These are phyloP conservation scores for Coreoperca whiteheadi DNA, from an alignment of 2,113 vertebrate species.

Conservation along the genomic window DNA sequence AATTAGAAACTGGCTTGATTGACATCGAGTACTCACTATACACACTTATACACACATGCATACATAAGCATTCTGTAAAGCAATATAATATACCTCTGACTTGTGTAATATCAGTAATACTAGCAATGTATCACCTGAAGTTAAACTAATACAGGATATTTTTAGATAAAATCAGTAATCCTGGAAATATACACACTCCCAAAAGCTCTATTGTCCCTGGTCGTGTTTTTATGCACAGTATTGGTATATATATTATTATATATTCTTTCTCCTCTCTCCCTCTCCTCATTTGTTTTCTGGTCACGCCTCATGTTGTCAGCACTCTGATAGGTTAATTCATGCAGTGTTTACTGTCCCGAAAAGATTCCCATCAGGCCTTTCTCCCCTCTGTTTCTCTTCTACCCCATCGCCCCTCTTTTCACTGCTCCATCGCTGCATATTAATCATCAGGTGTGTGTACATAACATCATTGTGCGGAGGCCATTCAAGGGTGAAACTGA, in stretches of 20 bases:
- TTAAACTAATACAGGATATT: neutral
- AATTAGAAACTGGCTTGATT: slow-evolving; percentile 87
- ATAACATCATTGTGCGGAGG: slow-evolving; percentile 56
- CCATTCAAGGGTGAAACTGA: slow-evolving; percentile 51
- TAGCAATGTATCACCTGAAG: neutral
- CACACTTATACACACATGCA: slow-evolving; percentile 46
- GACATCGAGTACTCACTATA: slow-evolving; percentile 56
- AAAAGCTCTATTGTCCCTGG: neutral
- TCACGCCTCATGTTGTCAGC: slow-evolving; percentile 57
- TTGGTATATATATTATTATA: neutral
- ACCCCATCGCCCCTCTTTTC: slow-evolving; percentile 30
- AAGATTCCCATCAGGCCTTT: slow-evolving; percentile 75
- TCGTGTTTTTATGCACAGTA: neutral
- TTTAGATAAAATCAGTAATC: neutral
- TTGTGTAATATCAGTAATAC: neutral
- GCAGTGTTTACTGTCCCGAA: slow-evolving; percentile 71
- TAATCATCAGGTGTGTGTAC: slow-evolving; percentile 81
- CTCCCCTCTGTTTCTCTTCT: slow-evolving; percentile 51
- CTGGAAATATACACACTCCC: neutral
- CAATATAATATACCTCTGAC: slow-evolving; percentile 18
- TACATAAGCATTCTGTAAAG: slow-evolving; percentile 47
- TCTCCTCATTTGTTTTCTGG: slow-evolving; percentile 46
- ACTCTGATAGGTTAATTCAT: slow-evolving; percentile 73
- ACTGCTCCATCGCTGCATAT: slow-evolving; percentile 61
- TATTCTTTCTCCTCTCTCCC: neutral